Evolutionary conservation across 2,888 invertebrate species (phyloP).

Genomic region (Rapana venosa): DNA sequence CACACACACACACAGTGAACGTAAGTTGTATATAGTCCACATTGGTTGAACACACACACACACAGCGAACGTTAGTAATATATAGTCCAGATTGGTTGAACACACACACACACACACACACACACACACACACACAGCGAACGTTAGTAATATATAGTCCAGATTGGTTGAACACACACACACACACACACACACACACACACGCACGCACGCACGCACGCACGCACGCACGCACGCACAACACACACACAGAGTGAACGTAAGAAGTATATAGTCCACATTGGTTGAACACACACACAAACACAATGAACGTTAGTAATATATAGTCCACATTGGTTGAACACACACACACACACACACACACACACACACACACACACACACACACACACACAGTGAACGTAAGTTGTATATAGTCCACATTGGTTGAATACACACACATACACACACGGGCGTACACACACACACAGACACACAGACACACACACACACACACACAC

Average conservation of each 20-base stretch:
- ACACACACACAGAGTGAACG: neutral
- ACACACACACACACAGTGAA: neutral
- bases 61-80: no score
- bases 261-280: no score
- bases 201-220: neutral
- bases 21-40: no score
- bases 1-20: neutral
- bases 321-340: no score
- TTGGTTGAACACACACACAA: neutral
- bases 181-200: constrained; percentile 1
- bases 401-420: no score
- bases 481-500: no score
- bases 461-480: constrained; percentile 1
- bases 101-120: neutral
- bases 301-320: neutral
- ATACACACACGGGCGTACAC: neutral
- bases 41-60: neutral
- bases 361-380: constrained; percentile 8
- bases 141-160: no score
- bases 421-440: neutral
- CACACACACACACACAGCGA: neutral
- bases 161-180: neutral
- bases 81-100: no score
- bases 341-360: neutral
- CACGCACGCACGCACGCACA: neutral